Percentiles rank a stretch among this genome's conserved stretches.
These are phyloP conservation scores for Lobophora halterata DNA, from an alignment of 2,888 invertebrate species.

Conservation along the genomic window DNA sequence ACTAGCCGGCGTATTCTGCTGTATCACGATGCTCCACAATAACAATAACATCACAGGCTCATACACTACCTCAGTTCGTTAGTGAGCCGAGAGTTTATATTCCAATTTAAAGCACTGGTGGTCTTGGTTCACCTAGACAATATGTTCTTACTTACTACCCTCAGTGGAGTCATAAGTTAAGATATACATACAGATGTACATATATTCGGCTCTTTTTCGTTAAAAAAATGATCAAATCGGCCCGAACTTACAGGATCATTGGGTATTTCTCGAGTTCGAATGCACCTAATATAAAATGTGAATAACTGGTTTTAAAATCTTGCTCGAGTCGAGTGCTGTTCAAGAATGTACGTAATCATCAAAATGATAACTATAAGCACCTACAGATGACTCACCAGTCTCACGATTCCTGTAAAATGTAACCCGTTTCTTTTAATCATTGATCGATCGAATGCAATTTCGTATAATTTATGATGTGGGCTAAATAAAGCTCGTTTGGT, in stretches of 20 bases:
- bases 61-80: constrained; percentile 41
- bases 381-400: constrained; percentile 43
- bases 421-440: constrained; percentile 36
- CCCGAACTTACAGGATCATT: constrained; percentile 4
- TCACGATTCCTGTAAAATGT: constrained; percentile 44
- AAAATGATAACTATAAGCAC: constrained; percentile 12
- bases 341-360: constrained; percentile 16
- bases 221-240: constrained; percentile 1
- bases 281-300: too few relatives aligned
- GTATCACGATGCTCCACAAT: constrained; percentile 50
- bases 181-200: too few relatives aligned
- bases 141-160: too few relatives aligned
- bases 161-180: too few relatives aligned
- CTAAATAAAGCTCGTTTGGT: constrained; percentile 13
- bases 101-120: constrained; percentile 17
- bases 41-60: constrained; percentile 63
- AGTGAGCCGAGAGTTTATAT: constrained; percentile 24
- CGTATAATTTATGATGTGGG: constrained; percentile 28
- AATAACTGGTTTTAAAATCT: constrained; percentile 20
- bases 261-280: constrained; percentile 9
- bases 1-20: constrained; percentile 62
- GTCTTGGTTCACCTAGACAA: too few relatives aligned
- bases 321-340: constrained; percentile 12
- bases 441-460: constrained; percentile 40
- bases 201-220: too few relatives aligned